phyloP scores from a whole-genome alignment of 1,140 invertebrate species.

The Anastatus disparis region DNA sequence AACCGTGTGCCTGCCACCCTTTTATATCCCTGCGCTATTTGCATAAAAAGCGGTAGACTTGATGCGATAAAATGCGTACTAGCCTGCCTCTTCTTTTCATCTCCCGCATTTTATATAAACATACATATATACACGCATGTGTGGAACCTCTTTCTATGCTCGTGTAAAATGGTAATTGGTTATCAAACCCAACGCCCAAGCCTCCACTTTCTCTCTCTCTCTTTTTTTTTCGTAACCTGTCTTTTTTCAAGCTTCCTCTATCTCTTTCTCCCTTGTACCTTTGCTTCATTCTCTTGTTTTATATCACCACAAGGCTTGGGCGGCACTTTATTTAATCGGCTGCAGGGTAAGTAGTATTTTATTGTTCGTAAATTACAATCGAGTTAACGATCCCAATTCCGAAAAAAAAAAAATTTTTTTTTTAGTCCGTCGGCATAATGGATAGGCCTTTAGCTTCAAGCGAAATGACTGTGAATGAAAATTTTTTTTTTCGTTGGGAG shows the following conservation, averaged over 20 bases:
- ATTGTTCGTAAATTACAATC: conserved; percentile 15
- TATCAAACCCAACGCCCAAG: conserved; percentile 44
- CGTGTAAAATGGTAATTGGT: conserved; percentile 55
- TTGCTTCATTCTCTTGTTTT: neutral
- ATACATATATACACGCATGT: neutral
- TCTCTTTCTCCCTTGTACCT: neutral
- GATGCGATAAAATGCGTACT: conserved; percentile 40
- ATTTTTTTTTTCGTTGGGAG: no score
- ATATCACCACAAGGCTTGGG: neutral
- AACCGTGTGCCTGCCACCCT: conserved; percentile 34
- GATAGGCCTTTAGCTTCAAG: no score
- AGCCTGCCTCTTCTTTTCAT: neutral
- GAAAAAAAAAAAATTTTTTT: no score
- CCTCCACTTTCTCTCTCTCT: conserved; percentile 15
- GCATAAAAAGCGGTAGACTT: conserved; percentile 54
- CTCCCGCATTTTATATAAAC: neutral
- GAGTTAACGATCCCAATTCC: no score
- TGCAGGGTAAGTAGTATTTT: conserved; percentile 1
- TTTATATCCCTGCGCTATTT: conserved; percentile 49
- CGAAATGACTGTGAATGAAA: no score
- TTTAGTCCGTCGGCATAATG: no score
- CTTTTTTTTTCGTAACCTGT: conserved; percentile 2
- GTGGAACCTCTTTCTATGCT: no score
- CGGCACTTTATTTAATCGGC: conserved; percentile 17
- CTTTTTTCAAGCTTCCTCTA: neutral